Base-by-base conservation (phyloP, 2,113 vertebrate species). In the Oreochromis aureus region DNA sequence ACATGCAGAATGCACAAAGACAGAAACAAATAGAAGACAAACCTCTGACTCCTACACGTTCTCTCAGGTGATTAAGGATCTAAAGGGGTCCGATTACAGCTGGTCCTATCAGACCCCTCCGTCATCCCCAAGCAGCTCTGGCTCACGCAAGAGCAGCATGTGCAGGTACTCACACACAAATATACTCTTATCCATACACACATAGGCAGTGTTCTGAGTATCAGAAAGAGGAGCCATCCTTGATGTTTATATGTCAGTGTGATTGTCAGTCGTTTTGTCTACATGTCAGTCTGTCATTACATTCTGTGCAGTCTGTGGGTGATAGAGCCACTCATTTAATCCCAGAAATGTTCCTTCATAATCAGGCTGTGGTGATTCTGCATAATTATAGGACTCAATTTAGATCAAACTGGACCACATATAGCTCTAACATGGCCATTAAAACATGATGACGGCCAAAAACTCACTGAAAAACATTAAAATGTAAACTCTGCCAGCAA, bases 61-160 rank as follows among this genome's bases (percentile, higher is more conserved):
- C 39, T 85, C 44, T 16, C 95, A 99, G 99, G 99, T 99, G 89
- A 99, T 99, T 89, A 98, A 98, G 89, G 99, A 99, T 90, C 95
- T 99, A 91, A 99, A 99, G 93, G 99, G 99, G 53, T 99, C 99
- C 0, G 99, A 99, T 93, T 99, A 99, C 94, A 98, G 97, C 92
- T 99, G 99, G 99, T 98, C 98, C 41, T 99, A 99, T 95, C 99
- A 99, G 96, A 99, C 99, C 0, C 99, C 99, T 0, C 99, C 98
- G 0, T 99, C 99, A 0, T 99, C 99, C 0, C 99, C 99, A 16
- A 98, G 97, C 96, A 99, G 98, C 95, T 99, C 98, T 10, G 96
- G 98, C 71, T 99, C 99, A 69, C 97, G 98, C 48, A 99, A 99
- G 95, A 98, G 98, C 95, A 99, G 98, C 97, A 98, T 99, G 98